Base-by-base conservation (phyloP, 2,113 vertebrate species). In the Microcebus griseorufus region DNA sequence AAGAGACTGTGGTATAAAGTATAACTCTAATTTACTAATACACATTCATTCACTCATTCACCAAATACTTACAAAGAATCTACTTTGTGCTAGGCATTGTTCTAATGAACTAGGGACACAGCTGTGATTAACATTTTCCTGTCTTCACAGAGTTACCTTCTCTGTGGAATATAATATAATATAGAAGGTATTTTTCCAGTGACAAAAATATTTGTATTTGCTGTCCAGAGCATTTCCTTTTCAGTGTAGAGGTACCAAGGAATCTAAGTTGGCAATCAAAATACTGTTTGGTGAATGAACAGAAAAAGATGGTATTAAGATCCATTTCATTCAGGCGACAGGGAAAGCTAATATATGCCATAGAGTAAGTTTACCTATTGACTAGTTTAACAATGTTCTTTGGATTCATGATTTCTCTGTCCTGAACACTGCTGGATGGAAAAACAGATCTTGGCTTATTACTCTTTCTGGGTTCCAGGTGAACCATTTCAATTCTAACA, bases 21-120 rank as follows among this genome's bases (percentile, higher is more conserved):
- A 48, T 92, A 83, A 96, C 83, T 79, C 32, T 84, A 88, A 87
- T 94, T 76, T 88, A 82, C 17, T 91, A 67, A 90, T 73, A 85
- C 9, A 89, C 53, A 67, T 81, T 39, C 37, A 58, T 53, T 73
- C 22, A 67, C 39, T 73, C 7, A 93, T 72, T 90, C 34, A 88
- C 48, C 39, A 75, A 51, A 75, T 37, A 93, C 14, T 62, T 76
- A 22, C 10, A 81, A 94, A 80, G 53, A 60, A 93, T 51, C 18
- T 82, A 39, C 55, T 81, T 80, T 88, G 51, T 82, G 17, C 17
- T 84, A 10, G 34, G 32, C n/a, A 69, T 39, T 85, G 23, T 90
- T 91, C 34, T 85, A 73, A 93, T 16, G 65, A 80, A 53, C 3
- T 80, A 93, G 55, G 27, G 8, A 86, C 51, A 60, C 1, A 88